Base-by-base conservation (phyloP, 2,797 vertebrate genomes). In the Lycodopsis pacificus region DNA sequence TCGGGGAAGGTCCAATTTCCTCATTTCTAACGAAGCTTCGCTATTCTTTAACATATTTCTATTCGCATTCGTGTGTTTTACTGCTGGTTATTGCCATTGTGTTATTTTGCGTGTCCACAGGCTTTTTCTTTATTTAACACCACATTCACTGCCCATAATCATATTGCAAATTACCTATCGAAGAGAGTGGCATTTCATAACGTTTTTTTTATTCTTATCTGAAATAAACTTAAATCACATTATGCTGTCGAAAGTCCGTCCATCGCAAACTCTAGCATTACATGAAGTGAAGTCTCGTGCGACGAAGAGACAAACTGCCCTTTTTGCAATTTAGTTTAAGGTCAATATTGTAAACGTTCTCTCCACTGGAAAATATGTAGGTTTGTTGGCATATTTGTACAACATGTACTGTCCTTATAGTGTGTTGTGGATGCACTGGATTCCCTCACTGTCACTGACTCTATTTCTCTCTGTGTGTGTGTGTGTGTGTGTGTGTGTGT, bases 261-360 rank as follows among this genome's bases (percentile, higher is more conserved):
- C 86, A 75, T 84, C 81, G 86, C 87, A 86, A 82, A 90, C 82
- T 76, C 66, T 64, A 83, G 82, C 84, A 70, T 88, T 80, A 81
- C 84, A 91, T 86, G 82, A 90, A 87, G 85, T 87, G 90, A 88
- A 87, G 76, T 91, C 91, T 89, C 80, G 4, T 79, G 89, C 76
- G 70, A 92, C 85, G 62, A 90, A 75, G 71, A 90, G 79, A 88
- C 74, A 66, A 76, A 86, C 81, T 88, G 83, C 79, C 87, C 85
- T 86, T 90, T 85, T 88, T 87, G 84, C 84, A 82, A 86, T 71
- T 88, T 86, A 49, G 73, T 88, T 92, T 83, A 88, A 90, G 80
- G 83, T 91, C 87, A 83, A 86, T 92, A 77, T 88, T 94, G 93
- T 94, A 94, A 95, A 94, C 93, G 90, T 90, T 91, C 81, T 92